phyloP scores from a whole-genome alignment of 2,113 vertebrate genomes.

The Leptobrachium ailaonicum region DNA sequence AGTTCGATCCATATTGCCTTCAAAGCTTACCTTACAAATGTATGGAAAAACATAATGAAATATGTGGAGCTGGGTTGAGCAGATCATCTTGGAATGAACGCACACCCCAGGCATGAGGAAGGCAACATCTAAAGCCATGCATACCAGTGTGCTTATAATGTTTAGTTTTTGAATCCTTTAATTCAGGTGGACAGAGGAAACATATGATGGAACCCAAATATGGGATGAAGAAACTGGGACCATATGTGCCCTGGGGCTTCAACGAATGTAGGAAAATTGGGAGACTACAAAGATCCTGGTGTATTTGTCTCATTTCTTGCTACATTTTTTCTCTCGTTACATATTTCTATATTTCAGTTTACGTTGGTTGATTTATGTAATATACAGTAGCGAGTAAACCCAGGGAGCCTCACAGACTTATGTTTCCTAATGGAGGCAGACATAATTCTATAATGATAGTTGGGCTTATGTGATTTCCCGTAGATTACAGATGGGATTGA shows the following conservation, averaged over 20 bases:
- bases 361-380: background rate
- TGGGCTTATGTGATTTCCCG: background rate
- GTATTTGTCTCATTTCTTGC: constrained; percentile 7
- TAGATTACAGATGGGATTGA: background rate
- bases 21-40: background rate
- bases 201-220: constrained; percentile 27
- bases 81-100: constrained; percentile 13
- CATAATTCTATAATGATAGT: background rate
- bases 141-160: constrained; percentile 6
- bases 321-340: constrained; percentile 2
- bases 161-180: constrained; percentile 21
- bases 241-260: constrained; percentile 19
- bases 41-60: background rate
- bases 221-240: constrained; percentile 17
- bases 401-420: background rate
- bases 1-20: background rate
- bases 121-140: constrained; percentile 9
- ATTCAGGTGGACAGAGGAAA: constrained; percentile 29
- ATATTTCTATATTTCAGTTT: background rate
- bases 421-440: constrained; percentile 11
- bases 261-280: constrained; percentile 18
- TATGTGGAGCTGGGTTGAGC: background rate
- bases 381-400: background rate
- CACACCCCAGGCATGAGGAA: constrained; percentile 1
- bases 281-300: background rate